Base-by-base conservation (phyloP, 2,797 vertebrate species). In the Rachycentron canadum region DNA sequence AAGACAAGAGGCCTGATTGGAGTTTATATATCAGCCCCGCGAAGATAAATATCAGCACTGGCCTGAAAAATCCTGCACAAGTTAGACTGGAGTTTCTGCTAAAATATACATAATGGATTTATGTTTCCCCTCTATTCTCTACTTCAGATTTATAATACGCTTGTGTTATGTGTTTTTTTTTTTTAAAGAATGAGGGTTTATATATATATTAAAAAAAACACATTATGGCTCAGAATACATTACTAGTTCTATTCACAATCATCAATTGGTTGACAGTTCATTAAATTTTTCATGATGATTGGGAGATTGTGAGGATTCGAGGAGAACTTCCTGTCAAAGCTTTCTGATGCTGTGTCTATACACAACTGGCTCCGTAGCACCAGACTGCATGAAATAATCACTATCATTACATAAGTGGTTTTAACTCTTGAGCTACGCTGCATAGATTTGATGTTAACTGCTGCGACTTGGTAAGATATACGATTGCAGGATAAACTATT, bases 371-470 rank as follows among this genome's bases (percentile, higher is more conserved):
- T 41, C 25, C 26, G 49, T 34, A 53, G 66, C 23, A 49, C 32
- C 71, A 64, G 55, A 61, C 50, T 38, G 66, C 40, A 77, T 59
- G 3, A 76, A 77, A 83, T 72, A 82, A 83, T 66, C 79, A 4
- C 21, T 2, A 16, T 3, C 1, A 45, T 85, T 87, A 86, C 70
- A 67, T 83, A 89, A 88, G 55, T 17, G 73, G 49, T 62, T 82
- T 85, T 57, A 55, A 72, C 32, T 63, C 10, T 9, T 84, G 70
- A 86, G 86, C 79, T 68, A 67, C 59, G 32, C 67, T 63, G 53
- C 32, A 73, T 30, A 76, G n/a, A 58, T 76, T 57, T 67, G 30
- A 47, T 59, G 28, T 55, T 9, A 50, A 73, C 26, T 36, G 30
- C 64, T 36, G 25, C 41, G 25, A 43, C 16, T 10, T 14, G 30